Evolutionary conservation across 37 sponge, comb jelly and placozoan species (phyloP), one percentile per base, ranked within the genome.

Genomic region (Tethya wilhelma): DNA sequence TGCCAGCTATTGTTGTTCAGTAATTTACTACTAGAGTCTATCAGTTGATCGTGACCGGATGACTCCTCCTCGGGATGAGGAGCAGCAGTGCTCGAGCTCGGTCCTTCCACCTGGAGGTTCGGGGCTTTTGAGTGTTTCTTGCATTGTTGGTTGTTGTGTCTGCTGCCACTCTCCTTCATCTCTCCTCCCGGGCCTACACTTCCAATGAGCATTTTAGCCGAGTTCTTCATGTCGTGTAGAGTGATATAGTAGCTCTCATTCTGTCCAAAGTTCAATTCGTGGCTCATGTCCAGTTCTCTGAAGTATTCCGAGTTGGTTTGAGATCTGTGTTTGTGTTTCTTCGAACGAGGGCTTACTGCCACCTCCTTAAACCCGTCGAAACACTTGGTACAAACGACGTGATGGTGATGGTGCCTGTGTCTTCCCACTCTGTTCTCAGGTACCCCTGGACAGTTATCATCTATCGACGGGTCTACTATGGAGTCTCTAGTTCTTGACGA

Each of bases 381-480:
- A 25, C 67, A 83, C 28, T 46, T 43, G 12, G 41, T 67, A 12
- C 76, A 75, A 22, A 83, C 46, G 44, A 36, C 9, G 38, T 79
- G 79, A 23, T 53, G 38, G 75, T 74, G 75, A 40, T 75, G 74
- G 58, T 74, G 53, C 4, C 38, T 56, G 2, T 41, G 42, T 63
- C 74, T 31, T 30, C 64, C 19, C 14, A 63, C 32, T n/a, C 49
- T 26, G 32, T 75, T 65, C 43, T 70, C 59, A 2, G 41, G 42
- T 30, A 83, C 53, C 2, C 78, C 85, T 7, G 85, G 85, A 30
- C 85, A 85, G 44, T 85, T 69, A 38, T 85, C 85, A 67, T 85
- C 85, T 32, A 85, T 23, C 29, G 78, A 77, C 17, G 58, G 53
- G 45, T 85, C 85, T 26, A 85, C 85, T 11, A 60, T 77, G 6